Base-by-base conservation (phyloP, 2,888 invertebrate genomes). In the Mamestra brassicae region DNA sequence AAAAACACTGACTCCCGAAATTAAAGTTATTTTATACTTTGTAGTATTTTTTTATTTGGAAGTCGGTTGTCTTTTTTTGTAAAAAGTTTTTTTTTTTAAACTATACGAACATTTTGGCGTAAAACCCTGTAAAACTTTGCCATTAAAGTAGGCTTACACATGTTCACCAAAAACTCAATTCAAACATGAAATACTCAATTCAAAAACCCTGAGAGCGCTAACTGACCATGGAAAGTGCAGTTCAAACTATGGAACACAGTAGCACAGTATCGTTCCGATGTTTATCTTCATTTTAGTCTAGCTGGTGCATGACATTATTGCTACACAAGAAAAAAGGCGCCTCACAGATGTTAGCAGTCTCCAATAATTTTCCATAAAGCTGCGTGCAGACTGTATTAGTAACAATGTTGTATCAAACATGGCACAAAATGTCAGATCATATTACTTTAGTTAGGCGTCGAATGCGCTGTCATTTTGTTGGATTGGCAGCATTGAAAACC, bases 321-420 rank as follows among this genome's bases (percentile, higher is more conserved):
- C n/a, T 64, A 15, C 11, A 54, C 17, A 47, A 42, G 4, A 54
- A 55, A 36, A 42, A 52, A 77, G 17, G 8, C n/a, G 13, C 34
- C 34, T 17, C 47, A 17, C 47, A 70, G 36, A 77, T 54, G 60
- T 74, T 54, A 67, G 62, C n/a, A 69, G 63, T 50, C 34, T 70
- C 54, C 11, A 54, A 36, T 62, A 57, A 55, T 67, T 62, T 62
- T 11, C 26, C 26, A 63, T 55, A 61, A 70, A 55, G 77, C 17
- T 65, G 60, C 5, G 55, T 50, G 42, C 17, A 77, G 50, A 71
- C 60, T 64, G 42, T 13, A 26, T 7, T 58, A 42, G 69, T 67
- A 26, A 10, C 3, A 26, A 26, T 26, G 10, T 55, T 34, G 2
- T 55, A 11, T 11, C 26, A 34, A 15, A 34, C 26, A 42, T n/a